phyloP scores from a whole-genome alignment of 2,113 vertebrate species.

The Hirundichthys speculiger region DNA sequence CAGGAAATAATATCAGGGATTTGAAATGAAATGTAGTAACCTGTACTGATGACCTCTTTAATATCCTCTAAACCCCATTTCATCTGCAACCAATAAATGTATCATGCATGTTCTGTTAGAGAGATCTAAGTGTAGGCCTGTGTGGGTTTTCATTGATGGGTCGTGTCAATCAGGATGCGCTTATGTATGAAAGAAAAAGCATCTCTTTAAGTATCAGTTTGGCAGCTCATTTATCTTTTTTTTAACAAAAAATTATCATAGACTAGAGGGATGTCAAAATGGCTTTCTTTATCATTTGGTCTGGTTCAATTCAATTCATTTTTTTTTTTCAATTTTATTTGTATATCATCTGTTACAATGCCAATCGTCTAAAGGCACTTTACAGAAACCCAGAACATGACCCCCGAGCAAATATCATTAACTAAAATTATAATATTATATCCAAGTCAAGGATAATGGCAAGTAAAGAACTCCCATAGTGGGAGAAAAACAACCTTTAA shows the following conservation, averaged over 20 bases:
- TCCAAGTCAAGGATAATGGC: too few species aligned
- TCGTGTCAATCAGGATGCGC: too few species aligned
- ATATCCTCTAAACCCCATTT: constrained; percentile 54
- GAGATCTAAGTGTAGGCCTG: not conserved
- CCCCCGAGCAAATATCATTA: too few species aligned
- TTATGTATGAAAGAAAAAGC: constrained; percentile 17
- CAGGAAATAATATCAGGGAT: constrained; percentile 59
- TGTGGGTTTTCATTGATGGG: too few species aligned
- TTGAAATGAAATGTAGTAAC: constrained; percentile 57
- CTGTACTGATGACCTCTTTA: constrained; percentile 51
- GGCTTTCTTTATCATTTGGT: constrained; percentile 29
- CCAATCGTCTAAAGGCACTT: too few species aligned
- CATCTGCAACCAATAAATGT: constrained; percentile 35
- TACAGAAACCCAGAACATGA: too few species aligned
- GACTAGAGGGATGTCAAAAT: constrained; percentile 12
- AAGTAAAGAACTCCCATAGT: too few species aligned
- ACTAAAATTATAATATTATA: too few species aligned
- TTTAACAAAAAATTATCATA: constrained; percentile 17
- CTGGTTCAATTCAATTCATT: constrained; percentile 42
- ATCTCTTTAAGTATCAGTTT: constrained; percentile 31
- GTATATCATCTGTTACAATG: too few species aligned
- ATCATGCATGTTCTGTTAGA: constrained; percentile 15
- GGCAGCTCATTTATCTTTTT: constrained; percentile 6
- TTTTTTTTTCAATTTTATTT: too few species aligned
- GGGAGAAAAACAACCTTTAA: too few species aligned